These are phyloP conservation scores for Hippocampus comes DNA, from an alignment of 2,113 vertebrate genomes.

Conservation along the genomic window DNA sequence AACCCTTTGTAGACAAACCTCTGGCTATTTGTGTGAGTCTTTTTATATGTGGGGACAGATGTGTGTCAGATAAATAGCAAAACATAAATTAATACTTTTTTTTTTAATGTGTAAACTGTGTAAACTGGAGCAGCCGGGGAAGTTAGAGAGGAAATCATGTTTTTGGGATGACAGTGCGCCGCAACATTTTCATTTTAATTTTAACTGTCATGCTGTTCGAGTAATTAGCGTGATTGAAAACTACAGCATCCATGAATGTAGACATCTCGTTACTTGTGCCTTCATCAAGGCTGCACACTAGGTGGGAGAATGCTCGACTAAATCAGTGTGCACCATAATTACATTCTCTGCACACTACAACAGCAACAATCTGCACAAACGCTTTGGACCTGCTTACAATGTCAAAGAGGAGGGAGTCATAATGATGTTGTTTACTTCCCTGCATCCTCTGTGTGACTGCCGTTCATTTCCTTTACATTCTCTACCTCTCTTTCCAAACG, in stretches of 20 bases:
- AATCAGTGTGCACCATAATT: slow-evolving; percentile 47
- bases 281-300: slow-evolving; percentile 26
- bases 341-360: slow-evolving; percentile 48
- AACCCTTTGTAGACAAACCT: slow-evolving; percentile 8
- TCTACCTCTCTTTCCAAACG: slow-evolving; percentile 41
- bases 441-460: slow-evolving; percentile 24
- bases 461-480: slow-evolving; percentile 31
- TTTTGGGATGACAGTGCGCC: background rate
- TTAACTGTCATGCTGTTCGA: slow-evolving; percentile 18
- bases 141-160: slow-evolving; percentile 1
- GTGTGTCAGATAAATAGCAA: slow-evolving; percentile 9
- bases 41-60: background rate
- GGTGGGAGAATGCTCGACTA: slow-evolving; percentile 33
- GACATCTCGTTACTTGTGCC: slow-evolving; percentile 6
- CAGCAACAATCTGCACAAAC: slow-evolving; percentile 42
- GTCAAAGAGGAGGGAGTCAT: slow-evolving; percentile 35
- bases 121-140: background rate
- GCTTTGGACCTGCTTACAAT: slow-evolving; percentile 49
- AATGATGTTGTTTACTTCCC: slow-evolving; percentile 58
- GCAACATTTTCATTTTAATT: slow-evolving; percentile 25
- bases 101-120: background rate
- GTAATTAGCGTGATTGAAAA: slow-evolving; percentile 30
- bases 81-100: background rate
- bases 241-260: slow-evolving; percentile 15
- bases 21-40: slow-evolving; percentile 7